These are phyloP conservation scores for Holcopasites calliopsidis DNA, from an alignment of 1,140 invertebrate genomes.

Conservation along the genomic window DNA sequence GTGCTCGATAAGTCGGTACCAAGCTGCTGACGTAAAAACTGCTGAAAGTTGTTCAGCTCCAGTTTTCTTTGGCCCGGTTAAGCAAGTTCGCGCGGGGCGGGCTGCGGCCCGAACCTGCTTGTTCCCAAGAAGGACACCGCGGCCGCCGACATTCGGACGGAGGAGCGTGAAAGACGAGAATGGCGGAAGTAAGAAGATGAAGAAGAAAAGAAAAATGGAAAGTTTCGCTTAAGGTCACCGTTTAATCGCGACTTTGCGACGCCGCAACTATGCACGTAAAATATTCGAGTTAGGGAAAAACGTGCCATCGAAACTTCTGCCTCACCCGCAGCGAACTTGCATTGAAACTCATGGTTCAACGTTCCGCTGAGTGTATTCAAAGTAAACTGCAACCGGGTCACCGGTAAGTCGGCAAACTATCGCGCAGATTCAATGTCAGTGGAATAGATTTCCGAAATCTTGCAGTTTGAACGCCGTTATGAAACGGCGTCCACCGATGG, in stretches of 20 bases:
- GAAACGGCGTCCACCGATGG: no score
- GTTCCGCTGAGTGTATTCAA: slow-evolving; percentile 51
- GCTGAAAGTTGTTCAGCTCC: slow-evolving; percentile 48
- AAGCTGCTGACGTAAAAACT: slow-evolving; percentile 55
- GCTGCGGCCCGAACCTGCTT: slow-evolving; percentile 41
- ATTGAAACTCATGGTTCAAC: slow-evolving; percentile 52
- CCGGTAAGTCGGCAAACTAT: slow-evolving; percentile 40
- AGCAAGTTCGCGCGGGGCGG: slow-evolving; percentile 53
- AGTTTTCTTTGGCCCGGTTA: slow-evolving; percentile 64
- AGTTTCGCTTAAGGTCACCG: slow-evolving; percentile 51
- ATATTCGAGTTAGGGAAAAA: slow-evolving; percentile 54
- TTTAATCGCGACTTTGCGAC: slow-evolving; percentile 48
- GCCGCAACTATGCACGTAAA: slow-evolving; percentile 42
- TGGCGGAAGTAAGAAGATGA: neutral
- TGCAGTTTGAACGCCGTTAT: neutral
- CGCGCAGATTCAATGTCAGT: slow-evolving; percentile 37
- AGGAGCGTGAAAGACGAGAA: neutral
- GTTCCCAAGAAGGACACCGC: slow-evolving; percentile 22
- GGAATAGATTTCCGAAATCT: slow-evolving; percentile 31
- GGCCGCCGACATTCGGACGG: slow-evolving; percentile 48
- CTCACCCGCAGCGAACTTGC: slow-evolving; percentile 13
- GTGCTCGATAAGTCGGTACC: slow-evolving; percentile 57
- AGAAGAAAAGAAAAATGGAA: neutral
- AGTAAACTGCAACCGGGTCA: slow-evolving; percentile 51
- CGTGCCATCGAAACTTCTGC: slow-evolving; percentile 39